Evolutionary conservation across 2,113 vertebrate genomes (phyloP).

Genomic region (Forbesichthys papilliferus): DNA sequence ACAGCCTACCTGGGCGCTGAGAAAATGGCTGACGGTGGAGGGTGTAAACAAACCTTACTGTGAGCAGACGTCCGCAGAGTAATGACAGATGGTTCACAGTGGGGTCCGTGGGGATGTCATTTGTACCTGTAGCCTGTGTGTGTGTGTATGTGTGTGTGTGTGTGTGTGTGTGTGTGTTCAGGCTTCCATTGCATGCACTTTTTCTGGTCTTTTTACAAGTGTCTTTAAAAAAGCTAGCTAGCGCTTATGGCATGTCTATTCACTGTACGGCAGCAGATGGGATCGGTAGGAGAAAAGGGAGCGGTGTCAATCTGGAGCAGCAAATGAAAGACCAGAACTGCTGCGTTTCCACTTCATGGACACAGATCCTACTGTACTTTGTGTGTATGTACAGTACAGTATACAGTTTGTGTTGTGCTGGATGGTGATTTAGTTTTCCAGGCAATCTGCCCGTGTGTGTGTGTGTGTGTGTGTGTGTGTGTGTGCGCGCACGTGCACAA

Average conservation of each 20-base stretch:
- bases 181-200: not conserved
- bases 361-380: not conserved
- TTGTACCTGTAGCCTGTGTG: constrained; percentile 56
- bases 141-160: not conserved
- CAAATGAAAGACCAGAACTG: not conserved
- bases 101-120: constrained; percentile 53
- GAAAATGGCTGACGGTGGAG: constrained; percentile 13
- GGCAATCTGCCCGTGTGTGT: too few relatives aligned
- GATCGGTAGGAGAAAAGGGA: not conserved
- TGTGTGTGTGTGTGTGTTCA: constrained; percentile 11
- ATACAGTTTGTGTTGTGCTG: constrained; percentile 26
- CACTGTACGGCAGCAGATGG: not conserved
- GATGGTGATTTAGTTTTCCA: too few relatives aligned
- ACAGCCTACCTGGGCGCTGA: not conserved
- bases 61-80: constrained; percentile 37
- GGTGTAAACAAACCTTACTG: constrained; percentile 18
- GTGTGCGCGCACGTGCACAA: too few relatives aligned
- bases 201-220: too few relatives aligned
- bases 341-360: too few relatives aligned
- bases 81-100: constrained; percentile 57
- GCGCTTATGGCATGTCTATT: constrained; percentile 16
- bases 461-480: too few relatives aligned
- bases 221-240: not conserved
- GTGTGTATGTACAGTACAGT: constrained; percentile 28
- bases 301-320: not conserved